Evolutionary conservation across 2,113 vertebrate species (phyloP), one percentile per base, ranked within the genome.

Genomic region (Syrmaticus mikado): DNA sequence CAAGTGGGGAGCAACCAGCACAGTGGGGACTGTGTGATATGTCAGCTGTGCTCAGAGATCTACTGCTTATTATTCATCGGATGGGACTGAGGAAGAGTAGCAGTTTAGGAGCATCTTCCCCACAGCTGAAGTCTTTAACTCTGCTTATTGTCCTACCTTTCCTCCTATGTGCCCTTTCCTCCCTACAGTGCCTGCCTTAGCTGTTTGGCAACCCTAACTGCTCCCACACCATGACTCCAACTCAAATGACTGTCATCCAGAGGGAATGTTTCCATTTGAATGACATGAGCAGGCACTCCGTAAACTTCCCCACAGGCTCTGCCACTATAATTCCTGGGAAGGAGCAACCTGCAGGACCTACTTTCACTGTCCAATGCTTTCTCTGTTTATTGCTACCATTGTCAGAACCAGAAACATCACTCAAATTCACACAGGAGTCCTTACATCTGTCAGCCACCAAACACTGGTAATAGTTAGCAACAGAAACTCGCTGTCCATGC

Each of bases 251-350:
- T 94, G 77, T 95, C 90, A 95, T 45, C 58, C 90, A 92, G 82
- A 65, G 85, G 83, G 93, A 95, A 62, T 88, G 87, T 57, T 95
- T 83, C 82, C 53, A 88, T 75, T 32, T 82, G 82, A 77, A 88
- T 95, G 87, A 83, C 72, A 40, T 73, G 90, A 91, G 90, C 91
- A 93, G 95, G 82, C 93, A 74, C 74, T 88, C 85, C 40, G 71
- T 89, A 92, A 97, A 91, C 93, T 78, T 96, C 94, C 85, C 87
- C 85, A 94, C 87, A 86, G 94, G 93, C 91, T 95, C 94, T 9
- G 10, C 80, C 90, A 86, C 80, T 90, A 61, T 95, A 94, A 95
- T 91, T 90, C 85, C 87, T 62, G 57, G 82, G 87, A 92, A 93
- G 93, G 48, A 91, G 57, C 87, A 88, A 94, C 85, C 89, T 97